Evolutionary conservation across 37 sponge, comb jelly and placozoan species (phyloP), one percentile per base, ranked within the genome.

Genomic region (Chondrilla cf. caribensis): DNA sequence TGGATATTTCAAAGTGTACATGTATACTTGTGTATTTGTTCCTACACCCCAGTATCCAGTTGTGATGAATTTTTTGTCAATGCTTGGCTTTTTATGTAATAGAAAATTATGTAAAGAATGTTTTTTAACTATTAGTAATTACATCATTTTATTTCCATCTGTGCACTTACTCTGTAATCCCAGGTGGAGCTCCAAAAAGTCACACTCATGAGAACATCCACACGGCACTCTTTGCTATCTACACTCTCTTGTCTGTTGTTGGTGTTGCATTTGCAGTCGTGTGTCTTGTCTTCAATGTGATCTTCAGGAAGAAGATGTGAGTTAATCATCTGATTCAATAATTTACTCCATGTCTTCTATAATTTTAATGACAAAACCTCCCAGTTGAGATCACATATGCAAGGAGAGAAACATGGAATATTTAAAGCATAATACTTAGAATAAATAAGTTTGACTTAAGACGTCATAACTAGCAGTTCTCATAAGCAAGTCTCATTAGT

Each of bases 201-300:
- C 58, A 86, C 42, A 7, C 70, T 47, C 62, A 51, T 65, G 76
- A 72, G n/a, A 81, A 18, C 41, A 79, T 90, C 28, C 39, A 17
- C 11, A 47, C n/a, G 31, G 60, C 36, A 15, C 33, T 91, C 37
- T 91, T 91, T 54, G 44, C 60, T 1, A 54, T 80, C 17, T 87
- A 84, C 42, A 87, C 85, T 39, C 62, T 87, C 17, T 28, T 87
- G 22, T 82, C 85, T 25, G 26, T 33, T 28, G 8, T 84, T n/a
- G 91, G 91, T 32, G 73, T 91, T 17, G 21, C 75, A 9, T 87
- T 84, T 87, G 91, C 88, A 18, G 17, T 83, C 11, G 81, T 75
- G 19, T 80, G 78, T 19, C 64, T 87, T 5, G 19, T 84, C 38
- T 44, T 91, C 66, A 87, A 87, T 78, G 28, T 84, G 31, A 25